Evolutionary conservation across 2,888 invertebrate genomes (phyloP).

Genomic region (Stenotaenia linearis): DNA sequence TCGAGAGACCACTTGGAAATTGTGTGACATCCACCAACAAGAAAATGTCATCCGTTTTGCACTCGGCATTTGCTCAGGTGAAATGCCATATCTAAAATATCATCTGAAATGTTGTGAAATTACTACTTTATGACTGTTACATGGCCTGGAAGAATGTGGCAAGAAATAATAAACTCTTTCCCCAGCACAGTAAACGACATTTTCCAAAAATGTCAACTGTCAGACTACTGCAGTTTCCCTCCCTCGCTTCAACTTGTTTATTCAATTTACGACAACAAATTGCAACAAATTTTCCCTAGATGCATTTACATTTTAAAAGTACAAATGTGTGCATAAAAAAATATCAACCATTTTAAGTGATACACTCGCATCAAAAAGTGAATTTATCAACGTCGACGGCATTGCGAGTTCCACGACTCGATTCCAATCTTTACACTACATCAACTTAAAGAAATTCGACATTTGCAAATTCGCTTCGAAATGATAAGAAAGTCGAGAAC

Average conservation of each 20-base stretch:
- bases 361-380: not conserved
- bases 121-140: not conserved
- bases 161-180: conserved; percentile 7
- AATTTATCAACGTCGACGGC: not conserved
- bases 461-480: not conserved
- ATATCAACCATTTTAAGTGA: not conserved
- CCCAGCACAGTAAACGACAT: not conserved
- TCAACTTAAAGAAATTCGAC: not conserved
- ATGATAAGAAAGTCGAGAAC: not conserved
- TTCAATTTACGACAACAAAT: not conserved
- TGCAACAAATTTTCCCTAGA: not conserved
- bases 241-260: not conserved
- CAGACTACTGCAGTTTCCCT: not conserved
- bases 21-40: not conserved
- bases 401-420: not conserved
- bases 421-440: not conserved
- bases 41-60: conserved; percentile 24
- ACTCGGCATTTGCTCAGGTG: conserved; percentile 20
- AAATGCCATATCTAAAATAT: conserved; percentile 21
- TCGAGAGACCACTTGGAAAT: conserved; percentile 4
- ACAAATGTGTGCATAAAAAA: not conserved
- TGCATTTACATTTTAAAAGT: not conserved
- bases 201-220: not conserved
- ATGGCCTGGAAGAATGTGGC: not conserved
- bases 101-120: conserved; percentile 20